Evolutionary conservation across 2,113 vertebrate species (phyloP), one percentile per base, ranked within the genome.

Genomic region (Microtus oregoni): DNA sequence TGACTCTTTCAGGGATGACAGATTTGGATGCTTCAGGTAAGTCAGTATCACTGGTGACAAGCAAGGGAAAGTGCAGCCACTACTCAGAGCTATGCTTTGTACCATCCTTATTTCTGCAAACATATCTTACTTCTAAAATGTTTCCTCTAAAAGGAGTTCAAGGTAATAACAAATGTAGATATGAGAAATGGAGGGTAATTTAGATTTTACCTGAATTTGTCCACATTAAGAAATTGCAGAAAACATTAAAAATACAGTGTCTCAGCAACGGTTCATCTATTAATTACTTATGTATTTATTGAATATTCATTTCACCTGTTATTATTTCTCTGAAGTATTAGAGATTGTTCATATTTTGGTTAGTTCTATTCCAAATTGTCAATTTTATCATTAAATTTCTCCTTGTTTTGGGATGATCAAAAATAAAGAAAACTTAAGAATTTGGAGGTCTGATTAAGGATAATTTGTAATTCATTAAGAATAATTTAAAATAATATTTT

Each of bases 1-100:
- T 85, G 89, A 94, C 93, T 96, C 32, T 97, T 97, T 98, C 79
- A 85, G 72, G 94, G 89, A 97, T 97, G 96, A 96, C 73, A 97
- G 82, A 98, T 81, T 87, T 92, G 86, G 94, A 91, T 93, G 91
- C 68, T n/a, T 94, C 55, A 65, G 30, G 68, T 95, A 92, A 98
- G 92, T 78, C 86, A 95, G 47, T 97, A 77, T 92, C 35, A 86
- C 89, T 82, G 41, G 50, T 55, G 76, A 70, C 47, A 61, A 97
- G 95, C 3, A 32, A 30, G 67, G n/a, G 52, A 24, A 96, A 97
- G 50, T 14, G 5, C 77, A 90, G 89, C 87, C 47, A 52, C 81
- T 52, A 97, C 28, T 76, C 65, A 95, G 93, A 93, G 30, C n/a
- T 72, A n/a, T 73, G 9, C 38, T 75, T 26, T 65, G 88, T 8